A percentile compares a stretch with the other conserved stretches of the same genome.
Conservation (phyloP, 2,113 vertebrate species). For the Brevimyrus niger region DNA sequence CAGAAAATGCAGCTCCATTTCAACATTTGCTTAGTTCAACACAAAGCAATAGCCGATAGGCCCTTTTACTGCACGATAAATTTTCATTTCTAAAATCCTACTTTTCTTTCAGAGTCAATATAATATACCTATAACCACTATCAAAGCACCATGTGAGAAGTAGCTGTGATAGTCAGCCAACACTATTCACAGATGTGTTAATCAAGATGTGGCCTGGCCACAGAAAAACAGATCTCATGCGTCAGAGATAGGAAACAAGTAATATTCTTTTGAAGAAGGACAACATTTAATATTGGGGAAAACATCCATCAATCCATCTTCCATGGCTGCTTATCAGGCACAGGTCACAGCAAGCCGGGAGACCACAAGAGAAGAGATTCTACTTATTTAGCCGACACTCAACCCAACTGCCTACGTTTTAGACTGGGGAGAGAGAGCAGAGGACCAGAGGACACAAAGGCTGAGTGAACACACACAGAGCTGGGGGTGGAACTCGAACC, state of each 20-base stretch:
- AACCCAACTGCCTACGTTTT: background rate
- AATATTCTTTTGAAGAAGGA: background rate
- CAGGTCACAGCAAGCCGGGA: background rate
- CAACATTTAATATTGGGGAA: background rate
- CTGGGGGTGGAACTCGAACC: background rate
- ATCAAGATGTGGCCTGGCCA: constrained; percentile 6
- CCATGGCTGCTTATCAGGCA: background rate
- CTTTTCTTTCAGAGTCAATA: background rate
- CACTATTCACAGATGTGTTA: background rate
- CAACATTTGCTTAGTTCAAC: background rate
- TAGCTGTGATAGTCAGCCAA: background rate
- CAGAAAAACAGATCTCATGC: background rate
- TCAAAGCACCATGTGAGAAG: background rate
- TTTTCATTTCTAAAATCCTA: background rate
- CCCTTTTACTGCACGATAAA: background rate
- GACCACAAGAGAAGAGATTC: background rate
- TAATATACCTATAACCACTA: background rate
- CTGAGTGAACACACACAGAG: background rate
- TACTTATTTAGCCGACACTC: background rate
- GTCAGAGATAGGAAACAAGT: background rate
- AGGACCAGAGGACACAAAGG: background rate
- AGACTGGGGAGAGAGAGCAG: background rate
- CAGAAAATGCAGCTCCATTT: background rate
- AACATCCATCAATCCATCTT: background rate
- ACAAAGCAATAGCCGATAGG: too few relatives aligned